Evolutionary conservation across 1,140 invertebrate genomes (phyloP).

Genomic region (Melipona quadrifasciata): DNA sequence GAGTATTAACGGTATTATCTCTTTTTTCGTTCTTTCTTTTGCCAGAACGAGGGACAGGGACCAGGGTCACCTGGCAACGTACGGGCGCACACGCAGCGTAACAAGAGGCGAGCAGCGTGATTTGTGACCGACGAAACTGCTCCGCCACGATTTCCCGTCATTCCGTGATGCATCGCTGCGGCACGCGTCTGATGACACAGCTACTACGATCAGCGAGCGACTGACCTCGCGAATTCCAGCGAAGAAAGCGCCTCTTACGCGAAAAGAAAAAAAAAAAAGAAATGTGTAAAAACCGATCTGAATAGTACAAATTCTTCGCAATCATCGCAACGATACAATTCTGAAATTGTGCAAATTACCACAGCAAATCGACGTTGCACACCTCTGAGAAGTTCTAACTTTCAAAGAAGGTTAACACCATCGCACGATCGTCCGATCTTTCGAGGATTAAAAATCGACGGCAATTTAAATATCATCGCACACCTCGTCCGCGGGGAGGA

Average conservation of each 20-base stretch:
- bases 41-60: not conserved
- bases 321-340: too few relatives aligned
- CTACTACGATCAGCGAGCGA: conserved; percentile 36
- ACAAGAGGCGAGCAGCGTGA: conserved; percentile 64
- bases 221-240: not conserved
- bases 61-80: conserved; percentile 18
- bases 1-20: not conserved
- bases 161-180: conserved; percentile 76
- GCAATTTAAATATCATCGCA: not conserved
- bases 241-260: not conserved
- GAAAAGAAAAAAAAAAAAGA: not conserved
- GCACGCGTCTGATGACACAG: conserved; percentile 74
- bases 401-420: not conserved
- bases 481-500: not conserved
- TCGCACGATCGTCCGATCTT: not conserved
- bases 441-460: too few relatives aligned
- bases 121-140: conserved; percentile 71
- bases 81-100: conserved; percentile 35
- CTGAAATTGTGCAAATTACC: too few relatives aligned
- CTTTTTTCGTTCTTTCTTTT: not conserved
- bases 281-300: too few relatives aligned
- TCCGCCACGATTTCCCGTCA: conserved; percentile 70
- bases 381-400: not conserved
- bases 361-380: too few relatives aligned
- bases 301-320: too few relatives aligned